Base-by-base conservation (phyloP, 1,140 invertebrate species). In the Heliconius nattereri region DNA sequence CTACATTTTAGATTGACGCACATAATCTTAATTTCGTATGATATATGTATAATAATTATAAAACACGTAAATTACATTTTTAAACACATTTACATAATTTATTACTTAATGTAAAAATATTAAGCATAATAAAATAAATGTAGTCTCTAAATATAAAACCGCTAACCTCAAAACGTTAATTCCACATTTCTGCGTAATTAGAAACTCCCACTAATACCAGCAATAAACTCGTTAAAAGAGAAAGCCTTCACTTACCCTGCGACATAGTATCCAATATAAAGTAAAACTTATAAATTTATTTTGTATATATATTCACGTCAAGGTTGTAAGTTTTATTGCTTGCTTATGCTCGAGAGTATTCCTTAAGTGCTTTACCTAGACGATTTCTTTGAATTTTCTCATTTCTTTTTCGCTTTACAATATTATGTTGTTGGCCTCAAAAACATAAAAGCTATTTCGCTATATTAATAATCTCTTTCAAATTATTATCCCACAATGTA, bases 281-380 rank as follows among this genome's bases (percentile, higher is more conserved):
- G 40, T 80, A 37, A 76, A 80, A 73, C 71, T 80, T 80, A 71
- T 73, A 76, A 72, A 32, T 76, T 76, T 37, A 80, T 75, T 80
- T 66, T 76, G 7, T 57, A 20, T 19, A 5, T 20, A 76, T 73
- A 78, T 78, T 70, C 57, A 74, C 29, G 35, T 74, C 73, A 78
- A 78, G 78, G 40, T 35, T 71, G 71, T 71, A 81, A 72, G 73
- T 81, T 81, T 77, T 81, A 78, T 81, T 81, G 79, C 79, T 75
- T 78, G 73, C 75, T 81, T 76, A 80, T 80, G 32, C 57, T 45
- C 29, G 45, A 57, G 72, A 40, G 57, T 52, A 78, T 81, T 60
- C 37, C 60, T 77, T 57, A 71, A 81, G 76, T 81, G 70, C 75
- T 71, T 57, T 73, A 74, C 72, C 57, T 20, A 73, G 75, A 60